phyloP scores from a whole-genome alignment of 2,797 vertebrate species.

The Octomys mimax region DNA sequence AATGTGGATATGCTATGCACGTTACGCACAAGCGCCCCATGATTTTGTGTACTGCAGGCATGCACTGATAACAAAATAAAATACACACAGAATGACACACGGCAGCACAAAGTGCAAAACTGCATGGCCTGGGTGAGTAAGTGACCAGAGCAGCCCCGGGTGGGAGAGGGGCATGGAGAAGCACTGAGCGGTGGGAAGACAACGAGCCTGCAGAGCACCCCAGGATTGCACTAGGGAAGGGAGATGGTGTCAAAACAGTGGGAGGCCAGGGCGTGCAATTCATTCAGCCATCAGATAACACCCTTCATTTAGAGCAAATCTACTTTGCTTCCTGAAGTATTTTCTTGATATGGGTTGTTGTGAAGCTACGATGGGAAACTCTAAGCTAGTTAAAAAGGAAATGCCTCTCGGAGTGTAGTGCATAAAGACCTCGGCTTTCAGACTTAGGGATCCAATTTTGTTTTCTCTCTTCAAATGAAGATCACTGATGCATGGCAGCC shows the following conservation, averaged over 20 bases:
- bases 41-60: not conserved
- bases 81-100: not conserved
- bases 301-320: not conserved
- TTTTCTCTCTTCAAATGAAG: constrained; percentile 52
- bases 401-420: not conserved
- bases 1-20: not conserved
- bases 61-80: not conserved
- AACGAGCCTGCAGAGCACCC: not conserved
- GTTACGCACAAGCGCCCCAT: not conserved
- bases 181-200: no score
- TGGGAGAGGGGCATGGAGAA: not conserved
- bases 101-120: not conserved
- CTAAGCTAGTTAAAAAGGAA: constrained; percentile 58
- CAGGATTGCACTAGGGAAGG: not conserved
- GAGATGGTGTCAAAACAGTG: not conserved
- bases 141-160: not conserved
- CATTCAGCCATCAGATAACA: not conserved
- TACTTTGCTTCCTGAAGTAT: constrained; percentile 9
- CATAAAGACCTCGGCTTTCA: constrained; percentile 44
- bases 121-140: not conserved
- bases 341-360: constrained; percentile 52
- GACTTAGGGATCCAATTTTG: constrained; percentile 7
- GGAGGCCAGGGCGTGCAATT: not conserved
- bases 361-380: constrained; percentile 2
- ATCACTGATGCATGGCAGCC: not conserved